phyloP scores from a whole-genome alignment of 2,797 vertebrate genomes.

The Myiotriccus ornatus region DNA sequence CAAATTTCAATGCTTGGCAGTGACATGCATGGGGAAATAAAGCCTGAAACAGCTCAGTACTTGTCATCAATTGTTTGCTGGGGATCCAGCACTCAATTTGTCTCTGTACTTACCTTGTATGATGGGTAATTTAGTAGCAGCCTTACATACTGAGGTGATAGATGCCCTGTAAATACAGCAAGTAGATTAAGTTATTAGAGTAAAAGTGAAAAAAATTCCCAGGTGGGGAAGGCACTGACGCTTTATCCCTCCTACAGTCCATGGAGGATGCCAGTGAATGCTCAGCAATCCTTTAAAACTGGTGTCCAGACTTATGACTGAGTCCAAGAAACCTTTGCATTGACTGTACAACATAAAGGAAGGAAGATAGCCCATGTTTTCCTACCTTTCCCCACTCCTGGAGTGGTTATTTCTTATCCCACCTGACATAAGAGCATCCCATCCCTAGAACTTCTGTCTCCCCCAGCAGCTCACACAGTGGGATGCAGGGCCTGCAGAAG shows the following conservation, averaged over 20 bases:
- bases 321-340: neutral
- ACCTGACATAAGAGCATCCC: neutral
- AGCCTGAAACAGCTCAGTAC: neutral
- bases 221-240: neutral
- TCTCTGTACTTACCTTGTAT: neutral
- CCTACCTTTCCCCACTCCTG: neutral
- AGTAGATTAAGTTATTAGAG: neutral
- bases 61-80: neutral
- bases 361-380: neutral
- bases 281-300: neutral
- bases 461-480: neutral
- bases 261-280: neutral
- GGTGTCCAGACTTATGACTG: neutral
- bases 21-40: neutral
- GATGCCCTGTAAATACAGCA: slow-evolving; percentile 8
- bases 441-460: neutral
- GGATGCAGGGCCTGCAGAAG: neutral
- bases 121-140: neutral
- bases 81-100: neutral
- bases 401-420: neutral
- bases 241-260: neutral
- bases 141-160: neutral
- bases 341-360: neutral
- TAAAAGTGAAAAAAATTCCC: neutral
- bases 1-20: neutral